Evolutionary conservation across 2,888 invertebrate species (phyloP), one percentile per base, ranked within the genome.

Genomic region (Onthophagus sagittarius): DNA sequence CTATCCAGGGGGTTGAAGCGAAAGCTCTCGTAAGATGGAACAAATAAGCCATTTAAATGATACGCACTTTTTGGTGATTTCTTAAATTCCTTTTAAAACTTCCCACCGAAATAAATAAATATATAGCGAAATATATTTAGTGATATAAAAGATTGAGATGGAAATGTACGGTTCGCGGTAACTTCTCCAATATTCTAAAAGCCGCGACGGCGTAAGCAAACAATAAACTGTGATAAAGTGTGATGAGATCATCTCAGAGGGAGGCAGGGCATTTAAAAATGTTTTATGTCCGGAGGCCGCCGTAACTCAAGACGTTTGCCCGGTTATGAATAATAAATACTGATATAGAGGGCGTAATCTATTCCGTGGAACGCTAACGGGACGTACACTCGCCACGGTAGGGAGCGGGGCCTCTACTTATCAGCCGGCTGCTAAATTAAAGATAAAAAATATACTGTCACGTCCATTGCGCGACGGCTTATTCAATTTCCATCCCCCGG

Each of bases 381-480:
- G 82, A 83, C 83, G 84, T 84, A 84, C 82, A 84, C 83, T 84
- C 82, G 80, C 76, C 39, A 53, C 39, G 39, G 39, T 53, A 7
- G 39, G 39, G 39, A 53, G 11, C 39, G 39, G 39, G 39, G 31
- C 67, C 32, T 32, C 80, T 81, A 83, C 84, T 84, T 85, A 85
- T 85, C 85, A 84, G 83, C 78, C 78, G 79, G 79, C 82, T 83
- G 83, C 84, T 85, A 85, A 85, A 85, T 85, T 85, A 85, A 84
- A 85, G 85, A 85, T 84, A 85, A 85, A 84, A 83, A 83, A 84
- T 85, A 84, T 83, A 84, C 84, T 83, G 84, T 83, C 84, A 85
- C 84, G 84, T 84, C 82, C 83, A 82, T 84, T 84, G 82, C 82
- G 80, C 82, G 81, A 80, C 82, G 81, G 84, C 83, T 85, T 83